phyloP scores from a whole-genome alignment of 2,888 invertebrate genomes.

The Dexiosoma caninum region DNA sequence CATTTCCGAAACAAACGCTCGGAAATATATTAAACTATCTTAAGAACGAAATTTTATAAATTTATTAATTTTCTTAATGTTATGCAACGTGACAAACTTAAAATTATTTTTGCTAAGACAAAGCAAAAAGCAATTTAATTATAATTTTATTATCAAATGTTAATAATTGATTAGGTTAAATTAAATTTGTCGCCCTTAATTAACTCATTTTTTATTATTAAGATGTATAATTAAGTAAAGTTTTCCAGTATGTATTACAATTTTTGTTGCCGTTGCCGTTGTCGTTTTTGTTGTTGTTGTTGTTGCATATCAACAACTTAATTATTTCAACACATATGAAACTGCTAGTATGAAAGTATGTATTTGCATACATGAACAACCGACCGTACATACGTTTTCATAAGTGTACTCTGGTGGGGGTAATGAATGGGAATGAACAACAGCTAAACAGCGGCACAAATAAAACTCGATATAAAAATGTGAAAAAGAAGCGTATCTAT shows the following conservation, averaged over 20 bases:
- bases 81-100: too few species aligned
- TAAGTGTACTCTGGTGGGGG: constrained; percentile 42
- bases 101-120: not conserved
- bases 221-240: constrained; percentile 32
- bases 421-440: constrained; percentile 60
- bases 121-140: not conserved
- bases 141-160: constrained; percentile 16
- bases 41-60: too few species aligned
- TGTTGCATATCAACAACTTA: constrained; percentile 46
- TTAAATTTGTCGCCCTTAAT: constrained; percentile 34
- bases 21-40: too few species aligned
- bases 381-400: not conserved
- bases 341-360: not conserved
- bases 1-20: too few species aligned
- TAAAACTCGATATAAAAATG: not conserved
- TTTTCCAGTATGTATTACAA: too few species aligned
- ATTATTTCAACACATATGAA: constrained; percentile 48
- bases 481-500: constrained; percentile 1
- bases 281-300: constrained; percentile 19
- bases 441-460: constrained; percentile 33
- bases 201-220: constrained; percentile 23
- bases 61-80: too few species aligned
- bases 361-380: not conserved
- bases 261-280: constrained; percentile 23
- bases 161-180: constrained; percentile 43